Evolutionary conservation across 1,140 invertebrate genomes (phyloP), one percentile per base, ranked within the genome.

Genomic region (Drosophila rufa): DNA sequence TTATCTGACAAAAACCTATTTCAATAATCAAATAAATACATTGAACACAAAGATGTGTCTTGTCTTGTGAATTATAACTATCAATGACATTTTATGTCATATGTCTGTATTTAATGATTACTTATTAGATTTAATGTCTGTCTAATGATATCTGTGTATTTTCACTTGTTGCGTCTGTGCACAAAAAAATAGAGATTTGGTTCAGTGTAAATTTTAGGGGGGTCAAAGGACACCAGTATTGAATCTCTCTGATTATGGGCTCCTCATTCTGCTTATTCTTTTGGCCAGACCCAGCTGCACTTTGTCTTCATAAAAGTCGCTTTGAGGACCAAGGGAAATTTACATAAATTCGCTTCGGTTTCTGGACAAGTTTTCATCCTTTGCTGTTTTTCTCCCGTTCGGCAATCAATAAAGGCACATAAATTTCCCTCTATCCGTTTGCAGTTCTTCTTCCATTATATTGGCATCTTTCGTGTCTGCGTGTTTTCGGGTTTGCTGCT

Each of bases 281-380:
- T 59, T 55, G 30, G 42, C 36, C 42, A 59, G 65, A 48, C 73
- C 60, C 80, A 87, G 84, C 80, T 89, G 84, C 84, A 87, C 79
- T 89, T 60, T 68, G 86, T 87, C 84, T 80, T 69, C 85, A 87
- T 87, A 89, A 89, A 89, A 78, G 84, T 89, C 84, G 68, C 76
- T 66, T 64, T 74, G 70, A 83, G 84, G 59, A 62, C 60, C 62
- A 59, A 69, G 40, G 40, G 60, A 79, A 86, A 89, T 87, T 87
- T 89, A 78, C 84, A 87, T 87, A 89, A 87, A 89, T 80, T 87
- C 64, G 57, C 53, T 22, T 71, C 53, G 69, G 45, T 38, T 73
- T 59, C 53, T 59, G 69, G 51, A 59, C 67, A 71, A 73, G 69
- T 59, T 59, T 73, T 43, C 68, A 73, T 73, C 69, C 69, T 73